These are phyloP conservation scores for Zelleria hepariella DNA, from an alignment of 2,888 invertebrate genomes.

Conservation along the genomic window DNA sequence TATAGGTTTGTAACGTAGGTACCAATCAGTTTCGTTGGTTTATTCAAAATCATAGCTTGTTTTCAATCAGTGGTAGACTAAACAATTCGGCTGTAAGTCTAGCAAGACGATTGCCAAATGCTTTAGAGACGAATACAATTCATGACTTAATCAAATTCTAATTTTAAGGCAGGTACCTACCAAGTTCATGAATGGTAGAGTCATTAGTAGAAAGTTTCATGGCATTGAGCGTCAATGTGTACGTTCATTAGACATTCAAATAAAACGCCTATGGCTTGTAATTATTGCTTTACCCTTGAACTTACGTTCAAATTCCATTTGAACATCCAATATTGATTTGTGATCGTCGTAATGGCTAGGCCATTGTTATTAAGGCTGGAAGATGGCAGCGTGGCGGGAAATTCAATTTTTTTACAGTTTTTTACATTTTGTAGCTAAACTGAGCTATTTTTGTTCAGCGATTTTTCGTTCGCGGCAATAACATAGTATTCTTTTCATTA, in stretches of 20 bases:
- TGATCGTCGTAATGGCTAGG: not conserved
- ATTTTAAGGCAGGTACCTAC: not conserved
- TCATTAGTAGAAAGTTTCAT: not conserved
- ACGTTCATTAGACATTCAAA: not conserved
- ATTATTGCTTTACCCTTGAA: not conserved
- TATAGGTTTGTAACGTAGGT: too few species aligned
- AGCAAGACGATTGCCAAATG: not conserved
- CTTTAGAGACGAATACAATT: not conserved
- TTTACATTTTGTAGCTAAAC: too few species aligned
- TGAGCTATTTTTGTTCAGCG: too few species aligned
- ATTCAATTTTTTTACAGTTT: too few species aligned
- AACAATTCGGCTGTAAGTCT: not conserved
- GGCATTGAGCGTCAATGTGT: not conserved
- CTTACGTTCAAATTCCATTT: not conserved
- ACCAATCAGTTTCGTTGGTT: not conserved
- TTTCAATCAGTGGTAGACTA: not conserved
- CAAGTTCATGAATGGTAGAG: not conserved
- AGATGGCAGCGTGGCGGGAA: too few species aligned
- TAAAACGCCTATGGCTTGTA: not conserved
- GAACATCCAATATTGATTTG: not conserved
- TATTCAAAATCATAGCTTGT: too few species aligned
- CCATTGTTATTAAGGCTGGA: not conserved
- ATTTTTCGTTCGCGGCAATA: too few species aligned
- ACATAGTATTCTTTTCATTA: too few species aligned
- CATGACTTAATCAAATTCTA: not conserved